Conservation (phyloP, 2,797 vertebrate species). For the Manis crassicaudata region DNA sequence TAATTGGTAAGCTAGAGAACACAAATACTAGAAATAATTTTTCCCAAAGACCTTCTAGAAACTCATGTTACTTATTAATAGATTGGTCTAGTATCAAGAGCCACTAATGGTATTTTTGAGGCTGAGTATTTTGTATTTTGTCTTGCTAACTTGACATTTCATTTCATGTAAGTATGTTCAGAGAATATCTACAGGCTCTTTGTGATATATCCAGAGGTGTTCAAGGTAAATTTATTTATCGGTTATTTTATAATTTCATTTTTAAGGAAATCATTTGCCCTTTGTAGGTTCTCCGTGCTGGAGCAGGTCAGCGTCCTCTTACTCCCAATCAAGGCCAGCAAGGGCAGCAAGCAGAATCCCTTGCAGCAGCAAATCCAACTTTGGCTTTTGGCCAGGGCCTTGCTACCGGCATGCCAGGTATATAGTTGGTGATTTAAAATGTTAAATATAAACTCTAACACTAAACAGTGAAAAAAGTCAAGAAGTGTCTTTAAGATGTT, state of each 20-base stretch:
- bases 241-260: not conserved
- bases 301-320: conserved; percentile 95
- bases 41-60: not conserved
- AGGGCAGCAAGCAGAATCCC: conserved; percentile 95
- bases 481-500: conserved; percentile 52
- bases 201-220: not conserved
- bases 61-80: conserved; percentile 25
- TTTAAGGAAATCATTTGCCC: conserved; percentile 66
- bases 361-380: conserved; percentile 94
- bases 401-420: conserved; percentile 95
- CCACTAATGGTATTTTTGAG: conserved; percentile 4
- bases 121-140: conserved; percentile 30
- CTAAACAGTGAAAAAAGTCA: not conserved
- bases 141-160: not conserved
- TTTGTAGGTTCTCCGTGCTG: conserved; percentile 94
- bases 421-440: conserved; percentile 63
- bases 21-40: conserved; percentile 4
- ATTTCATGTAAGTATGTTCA: conserved; percentile 24
- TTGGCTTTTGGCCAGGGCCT: conserved; percentile 94
- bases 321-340: conserved; percentile 97
- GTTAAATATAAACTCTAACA: not conserved
- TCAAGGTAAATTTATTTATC: conserved; percentile 15
- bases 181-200: not conserved
- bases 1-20: not conserved
- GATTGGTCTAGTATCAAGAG: conserved; percentile 15